A percentile compares a stretch with the other conserved stretches of the same genome.
These are phyloP conservation scores for Formica aserva DNA, from an alignment of 2,888 invertebrate genomes.

Conservation along the genomic window DNA sequence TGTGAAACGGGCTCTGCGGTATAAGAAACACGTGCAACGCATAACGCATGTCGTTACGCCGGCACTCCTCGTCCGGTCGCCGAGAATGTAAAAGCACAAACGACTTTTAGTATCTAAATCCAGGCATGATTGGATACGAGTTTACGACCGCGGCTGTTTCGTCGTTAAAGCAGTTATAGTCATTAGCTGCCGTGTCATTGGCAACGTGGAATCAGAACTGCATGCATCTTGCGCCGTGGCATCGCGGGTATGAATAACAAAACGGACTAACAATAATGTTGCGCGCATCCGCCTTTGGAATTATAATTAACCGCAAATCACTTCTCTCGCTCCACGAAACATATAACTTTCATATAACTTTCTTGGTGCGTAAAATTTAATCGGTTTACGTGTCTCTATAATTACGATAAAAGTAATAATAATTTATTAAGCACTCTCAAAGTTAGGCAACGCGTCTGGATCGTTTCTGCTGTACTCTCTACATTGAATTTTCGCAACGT, in stretches of 20 bases:
- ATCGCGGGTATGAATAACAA: slow-evolving; percentile 41
- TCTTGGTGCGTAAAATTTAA: slow-evolving; percentile 54
- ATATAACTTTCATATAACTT: slow-evolving; percentile 42
- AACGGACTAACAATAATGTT: slow-evolving; percentile 34
- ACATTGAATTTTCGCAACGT: not conserved
- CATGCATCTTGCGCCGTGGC: slow-evolving; percentile 5
- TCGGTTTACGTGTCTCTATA: slow-evolving; percentile 44
- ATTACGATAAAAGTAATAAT: slow-evolving; percentile 47
- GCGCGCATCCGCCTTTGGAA: slow-evolving; percentile 40
- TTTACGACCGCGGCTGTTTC: slow-evolving; percentile 64
- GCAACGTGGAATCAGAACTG: slow-evolving; percentile 40
- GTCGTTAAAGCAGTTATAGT: slow-evolving; percentile 62
- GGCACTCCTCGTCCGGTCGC: slow-evolving; percentile 74
- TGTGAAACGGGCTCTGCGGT: slow-evolving; percentile 61
- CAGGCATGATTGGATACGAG: slow-evolving; percentile 64
- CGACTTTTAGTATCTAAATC: slow-evolving; percentile 66
- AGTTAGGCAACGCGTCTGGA: too few relatives aligned
- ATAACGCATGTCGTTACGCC: slow-evolving; percentile 54
- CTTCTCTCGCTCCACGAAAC: slow-evolving; percentile 34
- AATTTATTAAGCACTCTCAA: slow-evolving; percentile 38
- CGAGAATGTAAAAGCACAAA: slow-evolving; percentile 70
- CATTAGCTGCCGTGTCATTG: slow-evolving; percentile 59
- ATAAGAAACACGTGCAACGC: slow-evolving; percentile 49
- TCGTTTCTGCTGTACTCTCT: not conserved
- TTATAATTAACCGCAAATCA: slow-evolving; percentile 53